These are phyloP conservation scores for Alloplasta piceator DNA, from an alignment of 2,888 invertebrate genomes.

Conservation along the genomic window DNA sequence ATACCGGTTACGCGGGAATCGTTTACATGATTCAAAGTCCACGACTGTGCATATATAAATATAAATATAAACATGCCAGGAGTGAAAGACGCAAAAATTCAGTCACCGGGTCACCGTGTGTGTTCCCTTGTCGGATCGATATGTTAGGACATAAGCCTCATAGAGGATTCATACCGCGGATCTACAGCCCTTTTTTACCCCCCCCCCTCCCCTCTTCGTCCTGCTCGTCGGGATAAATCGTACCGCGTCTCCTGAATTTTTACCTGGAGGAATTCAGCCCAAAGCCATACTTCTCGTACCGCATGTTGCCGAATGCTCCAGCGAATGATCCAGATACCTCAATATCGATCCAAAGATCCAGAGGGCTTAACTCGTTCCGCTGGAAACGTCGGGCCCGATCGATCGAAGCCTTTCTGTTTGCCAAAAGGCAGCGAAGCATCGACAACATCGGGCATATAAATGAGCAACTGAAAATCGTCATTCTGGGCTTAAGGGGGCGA, in stretches of 20 bases:
- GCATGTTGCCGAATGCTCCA: neutral
- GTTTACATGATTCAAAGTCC: constrained; percentile 43
- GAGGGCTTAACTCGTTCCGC: too few relatives aligned
- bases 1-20: constrained; percentile 31
- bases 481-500: neutral
- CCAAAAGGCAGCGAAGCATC: constrained; percentile 27
- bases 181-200: neutral
- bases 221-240: constrained; percentile 20
- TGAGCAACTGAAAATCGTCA: constrained; percentile 62
- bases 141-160: constrained; percentile 1
- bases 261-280: constrained; percentile 22
- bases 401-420: neutral
- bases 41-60: neutral
- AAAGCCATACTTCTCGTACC: neutral
- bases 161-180: constrained; percentile 14
- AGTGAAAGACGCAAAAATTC: constrained; percentile 41
- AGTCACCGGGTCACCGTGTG: constrained; percentile 35
- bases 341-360: too few relatives aligned
- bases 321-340: neutral
- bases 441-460: constrained; percentile 53
- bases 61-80: neutral
- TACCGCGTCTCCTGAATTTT: constrained; percentile 6
- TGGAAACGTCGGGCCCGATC: too few relatives aligned
- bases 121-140: constrained; percentile 15
- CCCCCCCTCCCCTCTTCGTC: neutral